A percentile compares a stretch with the other conserved stretches of the same genome.
phyloP scores from a whole-genome alignment of 64 coral and sea anemone genomes.

The Stichodactyla mertensii region DNA sequence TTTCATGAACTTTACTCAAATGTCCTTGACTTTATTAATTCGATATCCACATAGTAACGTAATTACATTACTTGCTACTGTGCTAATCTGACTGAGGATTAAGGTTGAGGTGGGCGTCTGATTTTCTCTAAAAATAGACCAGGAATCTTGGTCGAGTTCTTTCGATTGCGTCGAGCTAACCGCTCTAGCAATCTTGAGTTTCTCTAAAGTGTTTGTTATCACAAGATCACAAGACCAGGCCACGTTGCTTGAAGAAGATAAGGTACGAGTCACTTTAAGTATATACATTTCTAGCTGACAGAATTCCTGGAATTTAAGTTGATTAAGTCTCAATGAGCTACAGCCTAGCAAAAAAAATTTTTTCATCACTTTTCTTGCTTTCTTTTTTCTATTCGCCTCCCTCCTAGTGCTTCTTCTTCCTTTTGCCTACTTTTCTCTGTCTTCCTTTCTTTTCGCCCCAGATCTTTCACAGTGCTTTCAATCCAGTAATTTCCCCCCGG shows the following conservation, averaged over 20 bases:
- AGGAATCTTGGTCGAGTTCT: background rate
- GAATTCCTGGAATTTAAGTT: background rate
- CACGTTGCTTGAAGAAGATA: background rate
- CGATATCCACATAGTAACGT: background rate
- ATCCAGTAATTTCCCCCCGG: too few species aligned
- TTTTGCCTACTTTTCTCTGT: background rate
- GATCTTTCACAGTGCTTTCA: too few species aligned
- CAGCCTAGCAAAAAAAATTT: too few species aligned
- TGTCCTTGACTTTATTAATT: background rate
- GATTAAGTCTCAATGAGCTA: background rate
- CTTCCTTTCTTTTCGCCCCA: background rate
- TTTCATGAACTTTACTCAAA: background rate
- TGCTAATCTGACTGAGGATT: background rate
- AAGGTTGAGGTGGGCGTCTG: background rate
- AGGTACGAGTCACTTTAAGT: background rate
- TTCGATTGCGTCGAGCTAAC: background rate
- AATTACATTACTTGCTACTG: background rate
- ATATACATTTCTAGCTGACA: background rate
- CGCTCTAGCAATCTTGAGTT: background rate
- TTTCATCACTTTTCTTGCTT: too few species aligned
- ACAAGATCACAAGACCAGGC: background rate
- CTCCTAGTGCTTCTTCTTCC: too few species aligned
- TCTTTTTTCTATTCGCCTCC: too few species aligned
- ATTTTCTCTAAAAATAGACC: background rate
- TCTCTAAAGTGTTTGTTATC: background rate